Percentiles rank a stretch among this genome's conserved stretches.
Evolutionary conservation across 2,888 invertebrate species (phyloP).

Genomic region (Siphonodentalium dalli): DNA sequence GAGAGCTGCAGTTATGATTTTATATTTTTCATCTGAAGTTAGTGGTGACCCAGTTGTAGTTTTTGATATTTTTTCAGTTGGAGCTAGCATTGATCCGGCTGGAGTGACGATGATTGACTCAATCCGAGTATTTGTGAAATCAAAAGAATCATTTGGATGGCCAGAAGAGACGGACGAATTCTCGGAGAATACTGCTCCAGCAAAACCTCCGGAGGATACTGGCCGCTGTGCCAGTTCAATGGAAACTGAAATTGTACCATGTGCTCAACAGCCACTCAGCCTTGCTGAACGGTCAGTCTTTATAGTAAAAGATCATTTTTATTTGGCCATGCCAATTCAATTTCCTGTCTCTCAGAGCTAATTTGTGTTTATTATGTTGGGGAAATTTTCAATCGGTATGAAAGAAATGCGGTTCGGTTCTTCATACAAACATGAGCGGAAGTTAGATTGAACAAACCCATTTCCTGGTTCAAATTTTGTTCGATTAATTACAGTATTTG

Average conservation of each 20-base stretch:
- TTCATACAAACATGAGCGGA: no score
- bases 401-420: no score
- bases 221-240: slow-evolving; percentile 36
- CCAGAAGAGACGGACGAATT: slow-evolving; percentile 90
- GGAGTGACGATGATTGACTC: slow-evolving; percentile 92
- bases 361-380: no score
- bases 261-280: slow-evolving; percentile 67
- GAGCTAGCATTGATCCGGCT: slow-evolving; percentile 70
- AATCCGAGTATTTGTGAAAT: slow-evolving; percentile 92
- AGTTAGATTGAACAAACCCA: no score
- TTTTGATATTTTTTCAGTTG: slow-evolving; percentile 55
- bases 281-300: slow-evolving; percentile 70
- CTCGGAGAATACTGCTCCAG: slow-evolving; percentile 40
- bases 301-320: not conserved
- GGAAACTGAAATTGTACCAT: slow-evolving; percentile 18
- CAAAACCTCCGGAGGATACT: slow-evolving; percentile 15
- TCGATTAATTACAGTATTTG: no score
- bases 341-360: no score
- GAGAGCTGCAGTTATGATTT: no score
- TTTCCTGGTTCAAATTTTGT: no score
- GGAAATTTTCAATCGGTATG: no score
- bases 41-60: no score
- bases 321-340: not conserved
- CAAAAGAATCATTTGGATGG: slow-evolving; percentile 96
- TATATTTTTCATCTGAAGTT: no score